These are phyloP conservation scores for Percopsis transmontana DNA, from an alignment of 2,113 vertebrate species.

Conservation along the genomic window DNA sequence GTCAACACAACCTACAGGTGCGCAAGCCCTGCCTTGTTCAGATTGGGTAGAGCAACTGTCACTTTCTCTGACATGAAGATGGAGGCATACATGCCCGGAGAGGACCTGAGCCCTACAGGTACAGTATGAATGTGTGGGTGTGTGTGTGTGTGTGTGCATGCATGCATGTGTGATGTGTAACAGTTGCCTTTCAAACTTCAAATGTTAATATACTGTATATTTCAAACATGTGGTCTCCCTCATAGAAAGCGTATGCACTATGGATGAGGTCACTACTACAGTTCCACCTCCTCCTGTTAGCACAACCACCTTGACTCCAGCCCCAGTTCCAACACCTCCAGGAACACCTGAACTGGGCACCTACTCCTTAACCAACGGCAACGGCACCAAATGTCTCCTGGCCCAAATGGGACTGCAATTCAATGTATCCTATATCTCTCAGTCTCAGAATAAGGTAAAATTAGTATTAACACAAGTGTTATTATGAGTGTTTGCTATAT, in stretches of 20 bases:
- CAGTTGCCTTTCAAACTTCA: not conserved
- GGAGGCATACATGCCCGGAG: slow-evolving; percentile 84
- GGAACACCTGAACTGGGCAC: slow-evolving; percentile 67
- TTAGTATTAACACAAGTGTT: not conserved
- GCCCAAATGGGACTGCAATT: slow-evolving; percentile 88
- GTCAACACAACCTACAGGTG: slow-evolving; percentile 86
- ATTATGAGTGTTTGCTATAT: not conserved
- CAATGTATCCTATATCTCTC: slow-evolving; percentile 80
- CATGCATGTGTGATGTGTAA: not conserved
- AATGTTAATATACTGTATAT: not conserved
- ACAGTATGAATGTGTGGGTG: not conserved
- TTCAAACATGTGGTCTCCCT: slow-evolving; percentile 3
- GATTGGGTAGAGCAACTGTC: slow-evolving; percentile 49
- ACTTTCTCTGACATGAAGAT: slow-evolving; percentile 79
- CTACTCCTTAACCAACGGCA: slow-evolving; percentile 78
- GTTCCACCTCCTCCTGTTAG: slow-evolving; percentile 42
- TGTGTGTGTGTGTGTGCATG: not conserved
- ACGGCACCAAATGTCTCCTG: slow-evolving; percentile 82
- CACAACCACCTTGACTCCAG: slow-evolving; percentile 42
- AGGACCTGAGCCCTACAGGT: slow-evolving; percentile 83
- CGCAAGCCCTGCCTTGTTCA: slow-evolving; percentile 58
- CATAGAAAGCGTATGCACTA: slow-evolving; percentile 82
- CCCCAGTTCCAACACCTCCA: slow-evolving; percentile 56
- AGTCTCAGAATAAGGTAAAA: slow-evolving; percentile 69
- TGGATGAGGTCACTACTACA: slow-evolving; percentile 71